These are phyloP conservation scores for Tinea pellionella DNA, from an alignment of 2,888 invertebrate species.

Conservation along the genomic window DNA sequence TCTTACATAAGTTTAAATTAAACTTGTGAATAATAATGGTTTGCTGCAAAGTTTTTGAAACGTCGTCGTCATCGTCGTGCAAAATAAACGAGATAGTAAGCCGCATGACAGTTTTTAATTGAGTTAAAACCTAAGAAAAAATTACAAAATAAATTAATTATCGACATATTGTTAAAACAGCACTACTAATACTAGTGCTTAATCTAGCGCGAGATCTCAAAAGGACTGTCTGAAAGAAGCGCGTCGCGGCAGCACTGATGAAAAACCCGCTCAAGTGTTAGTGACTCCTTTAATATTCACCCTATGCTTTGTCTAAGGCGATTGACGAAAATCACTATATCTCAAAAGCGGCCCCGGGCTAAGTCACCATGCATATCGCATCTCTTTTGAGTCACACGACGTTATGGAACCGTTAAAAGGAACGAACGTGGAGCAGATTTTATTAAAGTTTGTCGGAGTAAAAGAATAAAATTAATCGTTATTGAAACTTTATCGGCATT, in stretches of 20 bases:
- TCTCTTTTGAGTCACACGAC: background rate
- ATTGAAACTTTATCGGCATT: no score
- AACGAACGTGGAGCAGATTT: no score
- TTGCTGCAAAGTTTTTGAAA: no score
- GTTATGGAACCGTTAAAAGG: no score
- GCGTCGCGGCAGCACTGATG: conserved; percentile 52
- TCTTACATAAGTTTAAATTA: no score
- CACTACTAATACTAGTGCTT: conserved; percentile 59
- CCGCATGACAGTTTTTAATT: no score
- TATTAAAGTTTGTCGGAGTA: no score
- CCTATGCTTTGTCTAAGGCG: conserved; percentile 53
- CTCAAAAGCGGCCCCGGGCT: conserved; percentile 18
- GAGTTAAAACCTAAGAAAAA: no score
- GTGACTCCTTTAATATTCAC: conserved; percentile 58
- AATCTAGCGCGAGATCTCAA: conserved; percentile 65
- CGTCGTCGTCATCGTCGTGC: no score
- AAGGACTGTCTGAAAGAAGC: conserved; percentile 55
- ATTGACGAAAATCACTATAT: conserved; percentile 59
- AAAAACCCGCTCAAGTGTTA: conserved; percentile 58
- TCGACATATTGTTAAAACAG: background rate
- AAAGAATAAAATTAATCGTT: no score
- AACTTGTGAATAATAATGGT: no score
- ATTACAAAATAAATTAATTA: background rate
- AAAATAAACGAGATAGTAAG: no score
- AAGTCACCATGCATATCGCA: background rate